Conservation (phyloP, 2,113 vertebrate genomes). For the Anhinga rufa region DNA sequence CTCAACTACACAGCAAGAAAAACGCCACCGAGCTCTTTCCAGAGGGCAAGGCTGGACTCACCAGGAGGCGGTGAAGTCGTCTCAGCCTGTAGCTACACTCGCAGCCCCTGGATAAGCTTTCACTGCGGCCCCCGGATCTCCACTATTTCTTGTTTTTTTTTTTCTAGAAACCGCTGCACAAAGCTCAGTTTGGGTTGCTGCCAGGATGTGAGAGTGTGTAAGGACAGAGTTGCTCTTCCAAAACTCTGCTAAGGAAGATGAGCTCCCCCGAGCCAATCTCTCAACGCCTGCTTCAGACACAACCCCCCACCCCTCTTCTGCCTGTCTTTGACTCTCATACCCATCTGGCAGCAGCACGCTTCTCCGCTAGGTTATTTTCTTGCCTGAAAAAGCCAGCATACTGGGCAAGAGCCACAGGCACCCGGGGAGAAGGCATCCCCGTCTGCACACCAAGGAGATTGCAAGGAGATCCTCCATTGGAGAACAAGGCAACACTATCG, state of each 20-base stretch:
- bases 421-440: not conserved
- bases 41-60: not conserved
- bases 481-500: not conserved
- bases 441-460: not conserved
- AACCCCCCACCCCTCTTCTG: not conserved
- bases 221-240: not conserved
- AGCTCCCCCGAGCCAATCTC: not conserved
- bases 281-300: not conserved
- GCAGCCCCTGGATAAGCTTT: not conserved
- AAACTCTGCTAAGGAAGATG: not conserved
- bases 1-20: slow-evolving; percentile 24
- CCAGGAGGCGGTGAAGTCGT: not conserved
- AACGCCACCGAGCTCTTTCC: not conserved
- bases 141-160: not conserved
- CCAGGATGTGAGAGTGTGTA: not conserved
- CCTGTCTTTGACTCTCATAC: not conserved
- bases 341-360: not conserved
- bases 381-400: not conserved
- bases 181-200: slow-evolving; percentile 10
- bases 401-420: not conserved
- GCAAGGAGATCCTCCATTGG: not conserved
- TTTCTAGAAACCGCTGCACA: not conserved
- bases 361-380: not conserved
- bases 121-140: not conserved
- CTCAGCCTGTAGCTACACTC: not conserved